phyloP scores from a whole-genome alignment of 1,140 invertebrate genomes.

The Chionoecetes opilio region DNA sequence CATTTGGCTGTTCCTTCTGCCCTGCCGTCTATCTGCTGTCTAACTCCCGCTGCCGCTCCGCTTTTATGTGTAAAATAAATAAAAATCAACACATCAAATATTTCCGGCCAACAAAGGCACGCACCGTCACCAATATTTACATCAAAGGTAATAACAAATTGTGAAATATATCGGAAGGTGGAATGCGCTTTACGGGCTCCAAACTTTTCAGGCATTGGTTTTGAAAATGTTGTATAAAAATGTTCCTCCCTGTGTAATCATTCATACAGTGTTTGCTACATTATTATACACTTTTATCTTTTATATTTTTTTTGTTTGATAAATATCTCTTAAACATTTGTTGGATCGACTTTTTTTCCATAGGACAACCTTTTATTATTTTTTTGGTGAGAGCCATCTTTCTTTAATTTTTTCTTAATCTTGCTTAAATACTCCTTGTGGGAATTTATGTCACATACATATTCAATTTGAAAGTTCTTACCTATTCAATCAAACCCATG shows the following conservation, averaged over 20 bases:
- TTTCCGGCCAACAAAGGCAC: constrained; percentile 17
- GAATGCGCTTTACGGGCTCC: neutral
- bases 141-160: constrained; percentile 31
- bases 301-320: neutral
- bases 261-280: constrained; percentile 29
- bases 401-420: no score
- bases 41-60: neutral
- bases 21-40: neutral
- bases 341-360: no score
- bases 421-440: no score
- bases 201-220: constrained; percentile 19
- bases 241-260: neutral
- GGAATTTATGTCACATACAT: no score
- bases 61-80: constrained; percentile 15
- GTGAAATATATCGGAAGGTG: constrained; percentile 7
- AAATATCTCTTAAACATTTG: neutral
- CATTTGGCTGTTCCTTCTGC: no score
- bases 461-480: no score
- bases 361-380: no score
- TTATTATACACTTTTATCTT: neutral
- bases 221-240: neutral
- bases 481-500: no score
- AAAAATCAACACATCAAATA: constrained; percentile 40
- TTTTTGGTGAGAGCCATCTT: no score
- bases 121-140: constrained; percentile 5